Percentiles rank a stretch among this genome's conserved stretches.
Evolutionary conservation across 2,113 vertebrate species (phyloP).

Genomic region (Toxotes jaculatrix): DNA sequence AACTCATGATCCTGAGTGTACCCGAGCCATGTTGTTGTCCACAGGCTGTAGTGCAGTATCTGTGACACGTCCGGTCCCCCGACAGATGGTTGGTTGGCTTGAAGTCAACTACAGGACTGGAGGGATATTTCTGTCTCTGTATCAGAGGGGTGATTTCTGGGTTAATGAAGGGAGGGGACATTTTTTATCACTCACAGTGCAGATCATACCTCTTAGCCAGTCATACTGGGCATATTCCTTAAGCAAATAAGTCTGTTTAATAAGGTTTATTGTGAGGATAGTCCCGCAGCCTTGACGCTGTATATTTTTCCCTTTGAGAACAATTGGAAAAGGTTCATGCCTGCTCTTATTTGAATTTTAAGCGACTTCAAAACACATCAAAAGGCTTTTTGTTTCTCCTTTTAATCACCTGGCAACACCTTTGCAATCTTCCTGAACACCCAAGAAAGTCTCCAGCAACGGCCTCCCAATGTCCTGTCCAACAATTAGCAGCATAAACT

Average conservation of each 20-base stretch:
- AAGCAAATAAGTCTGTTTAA: not conserved
- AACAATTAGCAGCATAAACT: not conserved
- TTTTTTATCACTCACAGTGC: not conserved
- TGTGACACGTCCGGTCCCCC: constrained; percentile 23
- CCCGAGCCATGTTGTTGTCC: constrained; percentile 21
- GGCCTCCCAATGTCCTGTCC: not conserved
- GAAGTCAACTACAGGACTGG: constrained; percentile 8
- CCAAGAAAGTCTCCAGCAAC: not conserved
- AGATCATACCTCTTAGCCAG: not conserved
- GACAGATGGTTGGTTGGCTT: constrained; percentile 54
- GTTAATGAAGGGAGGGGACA: not conserved
- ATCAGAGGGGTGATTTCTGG: constrained; percentile 1
- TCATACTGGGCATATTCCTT: not conserved
- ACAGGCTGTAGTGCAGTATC: constrained; percentile 27
- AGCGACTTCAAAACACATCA: not conserved
- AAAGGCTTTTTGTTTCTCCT: not conserved
- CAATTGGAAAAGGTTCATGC: not conserved
- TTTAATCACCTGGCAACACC: not conserved
- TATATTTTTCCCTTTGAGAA: not conserved
- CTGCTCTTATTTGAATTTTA: not conserved
- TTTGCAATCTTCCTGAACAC: not conserved
- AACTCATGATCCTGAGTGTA: not conserved
- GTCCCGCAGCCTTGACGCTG: not conserved
- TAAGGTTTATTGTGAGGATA: not conserved
- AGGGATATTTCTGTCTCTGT: constrained; percentile 25